phyloP scores from a whole-genome alignment of 2,797 vertebrate genomes.

The Cyclura pinguis region DNA sequence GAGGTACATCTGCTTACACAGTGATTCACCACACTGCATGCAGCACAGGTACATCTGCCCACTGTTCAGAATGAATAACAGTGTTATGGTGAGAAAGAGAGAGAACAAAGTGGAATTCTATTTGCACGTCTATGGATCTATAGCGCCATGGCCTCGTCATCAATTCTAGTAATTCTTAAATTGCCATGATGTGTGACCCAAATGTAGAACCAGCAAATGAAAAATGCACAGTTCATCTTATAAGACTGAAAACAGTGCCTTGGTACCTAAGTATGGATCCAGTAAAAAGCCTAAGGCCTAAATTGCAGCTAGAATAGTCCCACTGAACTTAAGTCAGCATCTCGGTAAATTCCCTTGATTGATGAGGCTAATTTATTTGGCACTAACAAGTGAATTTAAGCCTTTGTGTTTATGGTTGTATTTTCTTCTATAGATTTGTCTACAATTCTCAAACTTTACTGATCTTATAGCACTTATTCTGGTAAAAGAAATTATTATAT shows the following conservation, averaged over 20 bases:
- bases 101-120: neutral
- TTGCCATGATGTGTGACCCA: neutral
- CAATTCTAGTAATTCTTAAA: neutral
- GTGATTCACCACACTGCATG: too few species aligned
- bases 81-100: neutral
- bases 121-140: neutral
- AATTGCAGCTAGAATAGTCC: too few species aligned
- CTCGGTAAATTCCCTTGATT: too few species aligned
- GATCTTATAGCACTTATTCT: conserved; percentile 38
- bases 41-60: too few species aligned
- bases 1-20: too few species aligned
- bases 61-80: too few species aligned
- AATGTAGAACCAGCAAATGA: neutral
- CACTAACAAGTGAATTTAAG: neutral
- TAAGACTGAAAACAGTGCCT: neutral
- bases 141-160: neutral
- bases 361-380: too few species aligned
- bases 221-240: neutral
- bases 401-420: neutral
- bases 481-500: conserved; percentile 54
- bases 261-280: neutral
- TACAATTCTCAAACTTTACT: conserved; percentile 43
- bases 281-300: neutral
- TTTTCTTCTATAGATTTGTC: conserved; percentile 27
- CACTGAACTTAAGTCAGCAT: too few species aligned